Conservation (phyloP, 2,797 vertebrate species). For the Gastrophryne carolinensis region DNA sequence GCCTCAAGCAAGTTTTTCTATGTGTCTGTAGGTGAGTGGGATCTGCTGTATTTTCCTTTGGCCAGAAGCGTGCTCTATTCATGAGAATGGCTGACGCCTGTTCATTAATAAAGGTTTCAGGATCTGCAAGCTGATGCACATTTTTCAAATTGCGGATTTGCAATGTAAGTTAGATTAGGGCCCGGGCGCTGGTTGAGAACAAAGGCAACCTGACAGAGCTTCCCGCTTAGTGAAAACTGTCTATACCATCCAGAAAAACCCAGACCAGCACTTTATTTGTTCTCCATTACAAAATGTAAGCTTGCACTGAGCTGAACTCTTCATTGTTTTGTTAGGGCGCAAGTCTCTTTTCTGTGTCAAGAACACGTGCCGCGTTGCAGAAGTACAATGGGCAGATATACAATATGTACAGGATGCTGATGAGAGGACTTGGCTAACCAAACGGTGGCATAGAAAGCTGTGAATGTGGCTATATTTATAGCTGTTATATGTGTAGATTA, state of each 20-base stretch:
- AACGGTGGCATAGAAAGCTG: neutral
- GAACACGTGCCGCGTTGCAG: neutral
- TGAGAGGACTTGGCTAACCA: neutral
- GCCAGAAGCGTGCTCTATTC: too few relatives aligned
- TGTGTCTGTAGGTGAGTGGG: too few relatives aligned
- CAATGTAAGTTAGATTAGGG: conserved; percentile 12
- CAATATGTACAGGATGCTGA: neutral
- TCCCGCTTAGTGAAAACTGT: neutral
- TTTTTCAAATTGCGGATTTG: conserved; percentile 20
- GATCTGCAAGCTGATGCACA: neutral
- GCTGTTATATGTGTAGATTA: too few relatives aligned
- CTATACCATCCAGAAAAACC: conserved; percentile 7
- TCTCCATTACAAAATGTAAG: neutral
- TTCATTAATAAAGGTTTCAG: neutral
- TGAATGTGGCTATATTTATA: too few relatives aligned
- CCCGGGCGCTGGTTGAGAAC: neutral
- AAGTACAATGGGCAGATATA: neutral
- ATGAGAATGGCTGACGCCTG: neutral
- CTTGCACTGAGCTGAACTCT: neutral
- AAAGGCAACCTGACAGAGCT: neutral
- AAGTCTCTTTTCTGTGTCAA: neutral
- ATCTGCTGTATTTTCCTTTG: too few relatives aligned
- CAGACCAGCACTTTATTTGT: conserved; percentile 44
- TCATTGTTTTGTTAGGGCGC: neutral
- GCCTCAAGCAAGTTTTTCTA: too few relatives aligned